Evolutionary conservation across 2,113 vertebrate genomes (phyloP).

Genomic region (Macheiramphus alcinus): DNA sequence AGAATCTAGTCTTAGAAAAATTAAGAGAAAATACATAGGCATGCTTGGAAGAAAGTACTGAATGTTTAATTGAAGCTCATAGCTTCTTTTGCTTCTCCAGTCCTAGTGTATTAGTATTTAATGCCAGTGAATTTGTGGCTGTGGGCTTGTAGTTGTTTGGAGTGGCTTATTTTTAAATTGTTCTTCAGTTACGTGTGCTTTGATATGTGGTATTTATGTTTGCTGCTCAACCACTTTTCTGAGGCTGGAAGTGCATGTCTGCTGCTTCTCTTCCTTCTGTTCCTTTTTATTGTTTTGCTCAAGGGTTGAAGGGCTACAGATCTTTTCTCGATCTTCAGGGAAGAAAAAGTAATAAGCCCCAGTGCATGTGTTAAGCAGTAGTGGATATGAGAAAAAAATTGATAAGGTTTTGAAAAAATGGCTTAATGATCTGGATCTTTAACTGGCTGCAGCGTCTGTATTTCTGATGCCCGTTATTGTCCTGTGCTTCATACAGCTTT

Average conservation of each 20-base stretch:
- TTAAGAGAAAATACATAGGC: neutral
- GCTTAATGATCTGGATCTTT: neutral
- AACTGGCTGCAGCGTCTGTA: neutral
- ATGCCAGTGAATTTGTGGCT: neutral
- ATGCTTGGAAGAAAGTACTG: neutral
- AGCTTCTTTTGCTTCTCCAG: neutral
- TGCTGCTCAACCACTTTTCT: neutral
- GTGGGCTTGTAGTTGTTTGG: neutral
- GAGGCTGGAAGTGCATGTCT: neutral
- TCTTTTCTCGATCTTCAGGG: neutral
- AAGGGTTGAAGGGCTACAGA: neutral
- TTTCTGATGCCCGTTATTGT: neutral
- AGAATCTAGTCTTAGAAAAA: neutral
- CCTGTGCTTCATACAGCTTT: neutral
- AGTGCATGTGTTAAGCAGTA: neutral
- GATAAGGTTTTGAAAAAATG: neutral
- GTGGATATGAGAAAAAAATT: too few relatives aligned
- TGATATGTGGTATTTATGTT: neutral
- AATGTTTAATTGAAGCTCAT: neutral
- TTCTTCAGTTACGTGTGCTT: neutral
- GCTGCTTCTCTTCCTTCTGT: neutral
- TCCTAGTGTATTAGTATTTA: neutral
- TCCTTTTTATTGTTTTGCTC: neutral
- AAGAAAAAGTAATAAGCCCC: neutral
- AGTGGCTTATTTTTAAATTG: neutral